A percentile compares a stretch with the other conserved stretches of the same genome.
Conservation (phyloP, 1,140 invertebrate species). For the Phocides pigmalion region DNA sequence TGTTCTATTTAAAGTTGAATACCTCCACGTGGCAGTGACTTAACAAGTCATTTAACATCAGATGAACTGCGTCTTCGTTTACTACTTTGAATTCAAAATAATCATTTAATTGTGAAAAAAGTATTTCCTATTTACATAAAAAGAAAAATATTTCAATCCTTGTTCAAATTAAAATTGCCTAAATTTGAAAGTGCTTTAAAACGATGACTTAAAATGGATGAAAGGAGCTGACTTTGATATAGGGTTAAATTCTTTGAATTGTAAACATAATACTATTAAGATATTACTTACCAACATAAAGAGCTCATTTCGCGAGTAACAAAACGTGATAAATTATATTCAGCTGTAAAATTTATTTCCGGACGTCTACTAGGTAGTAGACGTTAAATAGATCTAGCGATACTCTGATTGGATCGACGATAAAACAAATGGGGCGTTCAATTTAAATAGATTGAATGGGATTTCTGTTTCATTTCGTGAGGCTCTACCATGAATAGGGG, state of each 20-base stretch:
- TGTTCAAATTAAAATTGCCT: no score
- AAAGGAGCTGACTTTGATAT: neutral
- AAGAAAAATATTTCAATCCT: no score
- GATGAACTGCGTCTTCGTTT: no score
- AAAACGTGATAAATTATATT: slow-evolving; percentile 31
- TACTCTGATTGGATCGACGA: slow-evolving; percentile 68
- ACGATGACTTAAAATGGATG: neutral
- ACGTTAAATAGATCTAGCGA: slow-evolving; percentile 55
- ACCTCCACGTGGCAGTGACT: no score
- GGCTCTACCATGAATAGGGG: slow-evolving; percentile 54
- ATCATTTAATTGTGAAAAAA: no score
- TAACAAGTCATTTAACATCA: no score
- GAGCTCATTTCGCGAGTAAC: slow-evolving; percentile 16
- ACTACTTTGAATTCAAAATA: no score
- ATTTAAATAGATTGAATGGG: slow-evolving; percentile 79
- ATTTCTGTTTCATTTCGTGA: slow-evolving; percentile 75
- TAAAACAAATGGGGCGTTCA: slow-evolving; percentile 77
- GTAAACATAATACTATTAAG: neutral
- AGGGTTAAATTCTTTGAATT: neutral
- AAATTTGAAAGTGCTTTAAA: neutral
- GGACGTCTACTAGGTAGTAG: slow-evolving; percentile 37
- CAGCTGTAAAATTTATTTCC: slow-evolving; percentile 33
- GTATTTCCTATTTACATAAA: no score
- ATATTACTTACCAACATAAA: neutral
- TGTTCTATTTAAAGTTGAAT: no score